These are phyloP conservation scores for Nasonia oneida DNA, from an alignment of 2,888 invertebrate species.

Conservation along the genomic window DNA sequence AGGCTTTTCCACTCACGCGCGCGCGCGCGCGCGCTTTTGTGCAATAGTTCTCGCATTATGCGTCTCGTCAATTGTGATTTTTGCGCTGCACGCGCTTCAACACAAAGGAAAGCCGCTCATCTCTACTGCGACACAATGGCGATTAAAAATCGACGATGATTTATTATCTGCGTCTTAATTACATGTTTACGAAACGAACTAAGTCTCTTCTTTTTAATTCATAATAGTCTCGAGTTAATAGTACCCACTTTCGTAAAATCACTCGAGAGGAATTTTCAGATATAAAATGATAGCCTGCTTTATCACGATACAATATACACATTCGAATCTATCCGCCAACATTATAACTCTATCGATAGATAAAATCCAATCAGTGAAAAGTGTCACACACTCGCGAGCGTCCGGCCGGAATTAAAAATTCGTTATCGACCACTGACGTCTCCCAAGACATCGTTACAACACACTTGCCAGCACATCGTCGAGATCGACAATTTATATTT, in stretches of 20 bases:
- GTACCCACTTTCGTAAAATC: not conserved
- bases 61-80: not conserved
- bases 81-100: not conserved
- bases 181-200: not conserved
- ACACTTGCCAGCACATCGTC: not conserved
- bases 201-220: not conserved
- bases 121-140: not conserved
- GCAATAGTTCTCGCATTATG: conserved; percentile 1
- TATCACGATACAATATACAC: not conserved
- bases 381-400: not conserved
- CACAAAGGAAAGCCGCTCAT: conserved; percentile 7
- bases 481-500: not conserved
- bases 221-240: too few species aligned
- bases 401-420: not conserved
- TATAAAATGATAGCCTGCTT: not conserved
- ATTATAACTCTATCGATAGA: not conserved
- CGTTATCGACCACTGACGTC: not conserved
- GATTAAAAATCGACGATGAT: not conserved
- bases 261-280: not conserved
- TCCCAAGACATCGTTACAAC: not conserved
- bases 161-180: not conserved
- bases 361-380: not conserved
- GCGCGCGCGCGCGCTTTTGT: not conserved
- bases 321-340: not conserved
- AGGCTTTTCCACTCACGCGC: not conserved